Evolutionary conservation across 1,140 invertebrate genomes (phyloP), one percentile per base, ranked within the genome.

Genomic region (Prorops nasuta): DNA sequence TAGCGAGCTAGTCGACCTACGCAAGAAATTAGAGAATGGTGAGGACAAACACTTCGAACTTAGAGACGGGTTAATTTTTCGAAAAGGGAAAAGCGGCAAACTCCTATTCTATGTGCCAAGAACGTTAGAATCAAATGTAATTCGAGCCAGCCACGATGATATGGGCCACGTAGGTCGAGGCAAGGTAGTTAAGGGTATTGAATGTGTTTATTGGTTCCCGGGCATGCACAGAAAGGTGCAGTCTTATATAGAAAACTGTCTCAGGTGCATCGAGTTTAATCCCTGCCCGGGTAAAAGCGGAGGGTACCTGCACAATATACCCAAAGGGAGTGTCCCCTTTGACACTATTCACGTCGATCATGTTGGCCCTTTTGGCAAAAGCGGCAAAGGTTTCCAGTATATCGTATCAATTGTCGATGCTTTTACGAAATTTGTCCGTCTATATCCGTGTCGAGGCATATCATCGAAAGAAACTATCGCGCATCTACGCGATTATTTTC

Each of bases 41-140:
- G 53, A 59, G 44, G 20, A 37, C 24, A 51, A 47, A 38, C 32
- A 10, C 14, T 52, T 37, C 44, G 47, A 58, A 44, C 35, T 58
- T 35, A 16, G 56, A n/a, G 54, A 54, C 24, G 44, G 49, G 8
- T 15, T 59, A 24, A 42, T 55, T 1, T 55, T 50, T 44, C 15
- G 48, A 22, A 51, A 59, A 44, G n/a, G 2, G 2, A 28, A 28
- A 12, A 35, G 39, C 12, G 41, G 17, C 14, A 38, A 54, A 18
- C 15, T 52, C 16, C 32, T 56, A 28, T 59, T 56, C 43, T 59
- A 56, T 44, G 59, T 62, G 12, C 59, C 59, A 3, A 6, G 24
- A 39, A 10, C 3, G 7, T 7, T 28, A 12, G 6, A 12, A 7
- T 6, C 6, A 7, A 28, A 12, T 7, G 12, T 28, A 28, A 28